Evolutionary conservation across 2,113 vertebrate genomes (phyloP), one percentile per base, ranked within the genome.

Genomic region (Grallaria varia): DNA sequence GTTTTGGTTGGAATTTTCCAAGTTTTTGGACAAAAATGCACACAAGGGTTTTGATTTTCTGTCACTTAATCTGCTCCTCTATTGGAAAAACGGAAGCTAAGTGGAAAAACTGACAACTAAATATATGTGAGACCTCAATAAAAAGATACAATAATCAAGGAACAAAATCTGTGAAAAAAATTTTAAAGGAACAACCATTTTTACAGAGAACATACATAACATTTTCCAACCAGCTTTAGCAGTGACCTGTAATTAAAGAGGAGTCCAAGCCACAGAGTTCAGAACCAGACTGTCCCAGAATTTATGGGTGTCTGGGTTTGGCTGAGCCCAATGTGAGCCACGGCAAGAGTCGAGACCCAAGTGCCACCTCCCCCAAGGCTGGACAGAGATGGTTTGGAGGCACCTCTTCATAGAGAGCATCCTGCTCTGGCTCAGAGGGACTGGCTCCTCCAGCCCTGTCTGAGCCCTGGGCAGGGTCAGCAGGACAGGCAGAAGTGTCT

Each of bases 241-340:
- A 87, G 73, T 39, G 93, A 64, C 83, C 95, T 93, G 77, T 90
- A 96, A 97, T 97, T 96, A 96, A 93, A 92, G 76, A 93, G 45
- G n/a, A 93, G 69, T 89, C 83, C 94, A 96, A 96, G 90, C 95
- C 96, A 93, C 96, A 95, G 63, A 45, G 84, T 92, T 96, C 92
- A 90, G 96, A 95, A 96, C 95, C 95, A 96, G 96, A 86, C 83
- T 87, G 96, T 93, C 90, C 93, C 96, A 95, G 92, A 96, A 90
- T 90, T 94, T 92, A 81, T 60, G 93, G 80, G 60, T 92, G 95
- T 90, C 93, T 96, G 88, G 88, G 69, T 90, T 92, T 96, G 92
- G 90, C 89, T 93, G 90, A 96, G 96, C 72, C 88, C 80, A 66
- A n/a, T 59, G 21, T 6, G 35, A 71, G 58, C 50, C 53, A 35